phyloP scores from a whole-genome alignment of 2,113 vertebrate species.

The Phasianus colchicus region DNA sequence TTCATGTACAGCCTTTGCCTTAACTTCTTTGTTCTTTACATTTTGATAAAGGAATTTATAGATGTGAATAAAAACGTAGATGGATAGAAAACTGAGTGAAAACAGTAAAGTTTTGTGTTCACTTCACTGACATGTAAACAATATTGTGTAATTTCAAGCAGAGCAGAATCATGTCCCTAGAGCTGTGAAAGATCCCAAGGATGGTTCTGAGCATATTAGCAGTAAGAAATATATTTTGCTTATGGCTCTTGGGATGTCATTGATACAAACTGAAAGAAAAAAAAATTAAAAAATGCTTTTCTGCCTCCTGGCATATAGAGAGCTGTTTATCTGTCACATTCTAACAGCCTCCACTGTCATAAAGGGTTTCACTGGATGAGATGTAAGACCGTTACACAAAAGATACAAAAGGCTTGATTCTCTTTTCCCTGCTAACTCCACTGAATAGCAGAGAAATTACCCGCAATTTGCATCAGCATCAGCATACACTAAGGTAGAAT shows the following conservation, averaged over 20 bases:
- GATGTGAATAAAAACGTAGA: not conserved
- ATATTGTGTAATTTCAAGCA: not conserved
- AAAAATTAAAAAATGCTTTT: not conserved
- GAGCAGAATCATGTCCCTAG: not conserved
- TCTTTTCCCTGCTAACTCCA: slow-evolving; percentile 11
- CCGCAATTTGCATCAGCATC: not conserved
- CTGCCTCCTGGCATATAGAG: not conserved
- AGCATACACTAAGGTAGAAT: not conserved
- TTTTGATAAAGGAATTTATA: not conserved
- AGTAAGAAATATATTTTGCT: not conserved
- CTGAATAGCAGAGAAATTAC: not conserved
- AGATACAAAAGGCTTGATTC: slow-evolving; percentile 29
- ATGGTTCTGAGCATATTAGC: not conserved
- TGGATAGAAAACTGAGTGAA: not conserved
- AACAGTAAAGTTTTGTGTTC: not conserved
- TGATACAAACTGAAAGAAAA: not conserved
- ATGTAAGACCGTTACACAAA: slow-evolving; percentile 17
- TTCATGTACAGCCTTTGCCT: not conserved
- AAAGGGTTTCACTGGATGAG: not conserved
- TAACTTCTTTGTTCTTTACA: not conserved
- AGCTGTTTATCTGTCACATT: slow-evolving; percentile 19
- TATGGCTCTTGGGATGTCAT: not conserved
- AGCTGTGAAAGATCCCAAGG: not conserved
- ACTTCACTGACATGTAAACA: not conserved
- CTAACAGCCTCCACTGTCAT: slow-evolving; percentile 10